Base-by-base conservation (phyloP, 2,113 vertebrate genomes). In the Lophotis ruficrista region DNA sequence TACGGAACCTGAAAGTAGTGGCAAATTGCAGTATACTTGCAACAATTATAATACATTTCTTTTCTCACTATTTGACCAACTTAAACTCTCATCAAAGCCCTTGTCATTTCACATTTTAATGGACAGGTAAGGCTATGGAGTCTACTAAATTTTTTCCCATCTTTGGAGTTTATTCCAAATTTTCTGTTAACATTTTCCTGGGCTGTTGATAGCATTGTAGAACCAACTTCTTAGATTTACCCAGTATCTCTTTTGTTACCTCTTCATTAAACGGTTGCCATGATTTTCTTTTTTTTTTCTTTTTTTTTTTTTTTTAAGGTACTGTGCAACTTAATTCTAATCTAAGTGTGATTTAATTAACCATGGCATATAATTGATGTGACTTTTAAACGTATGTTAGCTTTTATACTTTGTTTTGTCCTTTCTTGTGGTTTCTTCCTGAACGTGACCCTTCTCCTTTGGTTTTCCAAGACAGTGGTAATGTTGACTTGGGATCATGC, bases 61-160 rank as follows among this genome's bases (percentile, higher is more conserved):
- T 69, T 81, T 87, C 51, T 70, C 24, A 54, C 22, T 64, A 17
- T 80, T 69, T 43, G 11, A 35, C 37, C 13, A 35, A 7, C 11
- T 48, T 51, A 18, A 61, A 25, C 14, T 50, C 22, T 73, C 18
- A 37, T 84, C 28, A 43, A 60, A 91, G 8, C 30, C 22, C 28
- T 80, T 79, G 31, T 4, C 8, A 7, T 71, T 94, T 68, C 28
- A 47, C 23, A 6, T 69, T 70, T 53, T 70, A 41, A 66, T 38
- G 57, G 47, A 19, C 4, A 35, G 22, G 20, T 41, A 54, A 28
- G 38, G 19, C 14, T 73, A 1, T 53, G 27, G 23, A 69, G 25
- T 66, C 31, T 57, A 2, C 27, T 71, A 38, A 31, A 0, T 0
- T 7, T 30, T 25, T 24, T 45, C 9, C 31, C 9, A 4, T 31